Evolutionary conservation across 1,140 invertebrate species (phyloP), one percentile per base, ranked within the genome.

Genomic region (Campoletis sonorensis): DNA sequence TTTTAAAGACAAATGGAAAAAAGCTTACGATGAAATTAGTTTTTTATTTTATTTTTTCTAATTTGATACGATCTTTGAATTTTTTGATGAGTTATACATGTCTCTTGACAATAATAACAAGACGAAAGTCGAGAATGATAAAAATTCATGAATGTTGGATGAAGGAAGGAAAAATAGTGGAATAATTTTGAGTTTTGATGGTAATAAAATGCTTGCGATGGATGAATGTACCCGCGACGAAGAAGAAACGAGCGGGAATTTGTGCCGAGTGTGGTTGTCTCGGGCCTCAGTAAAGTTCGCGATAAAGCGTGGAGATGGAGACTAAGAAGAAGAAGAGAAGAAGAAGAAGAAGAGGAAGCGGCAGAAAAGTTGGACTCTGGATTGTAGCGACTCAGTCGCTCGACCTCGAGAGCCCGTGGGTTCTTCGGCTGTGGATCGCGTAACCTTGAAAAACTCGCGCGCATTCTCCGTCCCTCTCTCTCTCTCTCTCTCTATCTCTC

Each of bases 371-470:
- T 49, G 21, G 45, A 30, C 21, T 54, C n/a, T 27, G 5, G 51
- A 45, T 64, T 81, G 75, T 85, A 72, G 73, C 71, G 54, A 61
- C 21, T 79, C 49, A 70, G 51, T 51, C 81, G 58, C 79, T 82
- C 82, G 85, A 84, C 84, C 83, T 86, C 81, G 83, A 78, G 71
- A 79, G 73, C 64, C 75, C 73, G 33, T 37, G 51, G 49, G 26
- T 54, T 75, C 23, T 61, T 81, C 23, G 72, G 84, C 80, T 80
- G 18, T 81, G 79, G 61, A 51, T 71, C 64, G 82, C 37, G 80
- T 86, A 86, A 86, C 84, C 84, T 86, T 85, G 85, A 86, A 84
- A 86, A 82, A 49, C 73, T 54, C 84, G 81, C 83, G 81, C 84
- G 61, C n/a, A 23, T 61, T 61, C 23, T 23, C 61, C 40, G 8